These are phyloP conservation scores for Rhingia rostrata DNA, from an alignment of 2,888 invertebrate species.

Conservation along the genomic window DNA sequence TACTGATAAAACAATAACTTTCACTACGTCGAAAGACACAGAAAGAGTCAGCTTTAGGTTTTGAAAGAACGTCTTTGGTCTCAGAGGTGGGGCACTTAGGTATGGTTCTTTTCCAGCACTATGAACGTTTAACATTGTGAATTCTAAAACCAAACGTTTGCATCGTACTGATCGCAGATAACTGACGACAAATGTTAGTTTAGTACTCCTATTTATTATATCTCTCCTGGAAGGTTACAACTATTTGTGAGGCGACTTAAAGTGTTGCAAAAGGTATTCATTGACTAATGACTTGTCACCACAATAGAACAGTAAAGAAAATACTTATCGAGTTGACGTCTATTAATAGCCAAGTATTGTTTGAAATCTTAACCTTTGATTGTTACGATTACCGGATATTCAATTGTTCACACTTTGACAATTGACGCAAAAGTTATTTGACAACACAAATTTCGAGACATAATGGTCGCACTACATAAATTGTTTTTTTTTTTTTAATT, in stretches of 20 bases:
- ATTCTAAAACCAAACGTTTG: constrained; percentile 6
- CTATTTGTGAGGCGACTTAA: background rate
- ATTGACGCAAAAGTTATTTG: no score
- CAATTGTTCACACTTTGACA: no score
- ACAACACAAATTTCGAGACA: no score
- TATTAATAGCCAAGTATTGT: no score
- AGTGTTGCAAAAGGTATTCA: background rate
- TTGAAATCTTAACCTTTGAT: no score
- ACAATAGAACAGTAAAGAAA: no score
- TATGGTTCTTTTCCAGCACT: constrained; percentile 70
- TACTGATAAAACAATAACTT: constrained; percentile 27
- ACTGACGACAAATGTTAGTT: constrained; percentile 17
- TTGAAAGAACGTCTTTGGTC: constrained; percentile 37
- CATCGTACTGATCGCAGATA: constrained; percentile 14
- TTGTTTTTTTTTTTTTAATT: no score
- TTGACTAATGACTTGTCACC: background rate
- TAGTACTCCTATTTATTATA: constrained; percentile 42
- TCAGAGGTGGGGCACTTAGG: constrained; percentile 37
- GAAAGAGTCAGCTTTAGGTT: background rate
- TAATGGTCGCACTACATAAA: no score
- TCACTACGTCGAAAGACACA: constrained; percentile 42
- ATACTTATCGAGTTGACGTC: no score
- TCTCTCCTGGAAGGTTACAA: background rate
- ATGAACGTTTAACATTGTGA: constrained; percentile 70
- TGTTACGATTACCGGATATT: no score